Conservation (phyloP, 1,140 invertebrate species). For the Argopecten irradians region DNA sequence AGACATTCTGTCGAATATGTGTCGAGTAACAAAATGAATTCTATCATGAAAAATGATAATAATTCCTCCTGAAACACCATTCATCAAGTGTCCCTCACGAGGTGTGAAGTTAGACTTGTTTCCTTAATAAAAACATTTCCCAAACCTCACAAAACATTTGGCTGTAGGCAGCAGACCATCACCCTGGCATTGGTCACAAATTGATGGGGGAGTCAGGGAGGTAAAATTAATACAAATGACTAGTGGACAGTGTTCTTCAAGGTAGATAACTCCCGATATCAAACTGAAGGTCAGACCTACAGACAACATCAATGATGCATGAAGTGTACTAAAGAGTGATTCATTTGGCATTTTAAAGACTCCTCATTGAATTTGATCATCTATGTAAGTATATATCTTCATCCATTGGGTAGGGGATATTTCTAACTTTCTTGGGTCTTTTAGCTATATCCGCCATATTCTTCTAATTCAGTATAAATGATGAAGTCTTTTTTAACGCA, state of each 20-base stretch:
- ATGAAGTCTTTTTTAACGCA: too few relatives aligned
- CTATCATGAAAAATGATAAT: neutral
- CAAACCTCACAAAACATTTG: neutral
- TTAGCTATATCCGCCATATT: too few relatives aligned
- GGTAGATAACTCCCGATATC: neutral
- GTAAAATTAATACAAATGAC: neutral
- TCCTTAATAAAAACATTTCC: neutral
- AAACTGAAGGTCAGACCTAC: neutral
- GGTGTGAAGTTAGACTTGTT: neutral
- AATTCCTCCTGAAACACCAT: neutral
- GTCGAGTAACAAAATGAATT: neutral
- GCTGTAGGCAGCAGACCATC: neutral
- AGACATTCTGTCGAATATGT: too few relatives aligned
- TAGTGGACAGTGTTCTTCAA: neutral
- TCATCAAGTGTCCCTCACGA: neutral
- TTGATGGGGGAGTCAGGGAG: neutral
- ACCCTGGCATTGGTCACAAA: neutral
- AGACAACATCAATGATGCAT: conserved; percentile 17
- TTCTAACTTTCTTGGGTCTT: too few relatives aligned
- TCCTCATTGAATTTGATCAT: neutral
- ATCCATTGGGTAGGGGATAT: too few relatives aligned
- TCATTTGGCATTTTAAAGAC: neutral
- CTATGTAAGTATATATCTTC: too few relatives aligned
- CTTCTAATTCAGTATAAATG: too few relatives aligned
- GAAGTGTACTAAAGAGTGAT: neutral